Base-by-base conservation (phyloP, 2,888 invertebrate species). In the Catocala nupta region DNA sequence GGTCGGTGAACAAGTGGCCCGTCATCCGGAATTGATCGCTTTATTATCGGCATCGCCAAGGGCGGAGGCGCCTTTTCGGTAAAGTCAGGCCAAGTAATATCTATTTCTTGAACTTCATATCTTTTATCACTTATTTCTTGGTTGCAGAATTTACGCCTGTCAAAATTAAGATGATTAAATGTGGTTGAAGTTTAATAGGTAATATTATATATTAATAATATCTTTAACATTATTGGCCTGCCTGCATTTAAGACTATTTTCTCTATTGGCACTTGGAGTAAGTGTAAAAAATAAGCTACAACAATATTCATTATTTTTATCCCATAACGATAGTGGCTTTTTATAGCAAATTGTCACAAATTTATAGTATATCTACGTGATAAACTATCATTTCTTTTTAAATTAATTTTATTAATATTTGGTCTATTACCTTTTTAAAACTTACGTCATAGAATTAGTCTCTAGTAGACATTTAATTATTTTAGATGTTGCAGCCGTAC, bases 381-480 rank as follows among this genome's bases (percentile, higher is more conserved):
- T 39, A 9, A 1, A 39, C 9, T 39, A 39, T 39, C 25, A 39
- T 39, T 39, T 39, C 36, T 6, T 7, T 39, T 39, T 39, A 39
- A 39, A 39, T 39, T 39, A 39, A 39, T 8, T 39, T 39, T 39
- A 39, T 39, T 7, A 7, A 5, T 39, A 39, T 39, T 9, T 53
- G 16, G 11, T 11, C 7, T 53, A 9, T 36, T 34, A 55, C 36
- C 55, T 47, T 6, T 11, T 25, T 45, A 7, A 44, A 52, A 61
- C 65, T 65, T 60, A 73, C 73, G n/a, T 44, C 8, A 9, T 7
- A 1, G 33, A 6, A 6, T 60, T 44, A 7, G 47, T 43, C 25
- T 68, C 71, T 33, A 73, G 42, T 16, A 73, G 25, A 54, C 73
- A 73, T 58, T 68, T 62, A n/a, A 68, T 61, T 16, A 73, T 65